Evolutionary conservation across 2,113 vertebrate genomes (phyloP), one percentile per base, ranked within the genome.

Genomic region (Apeltes quadracus): DNA sequence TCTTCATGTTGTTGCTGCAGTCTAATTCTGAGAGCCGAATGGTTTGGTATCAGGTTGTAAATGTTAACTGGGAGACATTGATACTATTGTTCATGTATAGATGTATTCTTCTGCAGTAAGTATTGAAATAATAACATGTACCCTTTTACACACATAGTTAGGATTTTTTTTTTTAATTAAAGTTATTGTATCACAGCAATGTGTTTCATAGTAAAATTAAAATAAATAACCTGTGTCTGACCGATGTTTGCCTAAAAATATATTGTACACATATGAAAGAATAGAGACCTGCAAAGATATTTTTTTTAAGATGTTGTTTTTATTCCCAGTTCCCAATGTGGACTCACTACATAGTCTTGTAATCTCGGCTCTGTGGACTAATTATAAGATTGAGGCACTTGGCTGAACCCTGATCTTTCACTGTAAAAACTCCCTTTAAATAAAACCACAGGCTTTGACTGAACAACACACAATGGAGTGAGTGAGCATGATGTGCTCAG

Each of bases 1-100:
- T 66, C 59, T 58, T 32, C 15, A 9, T 51, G 61, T 64, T 80
- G 25, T 57, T 74, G 7, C 25, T 54, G 23, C 39, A 46, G 15
- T 61, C 62, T 73, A 72, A 63, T 72, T 81, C 53, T 65, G n/a
- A 66, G 38, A 53, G 48, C 43, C 76, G 59, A 78, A 77, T 75
- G 59, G 36, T 22, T n/a, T 74, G 46, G 14, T 5, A 59, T 56
- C 27, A 36, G 54, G 32, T 54, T 61, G 53, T 51, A 56, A 70
- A 51, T 68, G 43, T 72, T 58, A 41, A 13, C 25, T 23, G 13
- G 50, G 50, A 58, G n/a, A 67, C 55, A 41, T 57, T 13, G 34
- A 22, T 55, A 39, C 14, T 2, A 44, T 50, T 69, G 59, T 66
- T 70, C 55, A 56, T 69, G 50, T 66, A 66, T 59, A 23, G 20